Base-by-base conservation (phyloP, 2,797 vertebrate genomes). In the Sebastes trivittatus region DNA sequence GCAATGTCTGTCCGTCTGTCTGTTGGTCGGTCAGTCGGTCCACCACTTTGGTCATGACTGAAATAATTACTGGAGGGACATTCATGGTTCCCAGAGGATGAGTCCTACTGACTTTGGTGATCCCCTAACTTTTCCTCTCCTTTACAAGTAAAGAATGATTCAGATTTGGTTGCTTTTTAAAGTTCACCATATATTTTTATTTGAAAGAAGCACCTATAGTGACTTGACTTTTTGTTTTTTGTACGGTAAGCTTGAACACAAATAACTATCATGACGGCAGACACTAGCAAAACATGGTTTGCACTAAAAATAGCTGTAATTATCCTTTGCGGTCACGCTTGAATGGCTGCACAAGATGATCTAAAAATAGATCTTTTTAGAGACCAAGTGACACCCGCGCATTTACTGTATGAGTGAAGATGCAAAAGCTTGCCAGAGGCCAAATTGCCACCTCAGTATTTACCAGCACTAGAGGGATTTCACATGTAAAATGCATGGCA, bases 401-500 rank as follows among this genome's bases (percentile, higher is more conserved):
- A 46, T 84, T 27, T 6, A 30, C 59, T 64, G 38, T 22, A 22
- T 11, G 18, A 65, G 74, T 56, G 34, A n/a, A 38, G 23, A 64
- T 3, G 55, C 63, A 58, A 69, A 59, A 27, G 68, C 20, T 54
- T 32, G 29, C 65, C 30, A 11, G 42, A 68, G 49, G 69, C 64
- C 46, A 69, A 62, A 77, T 27, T 74, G 65, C 69, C 67, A 82
- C 67, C 32, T 66, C 29, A 46, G 79, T 78, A 62, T 80, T 86
- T 82, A 49, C 69, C 42, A 16, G 58, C 42, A 62, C 68, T 68
- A 29, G 32, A 75, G 54, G 20, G 30, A 64, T 65, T 61, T 52
- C 60, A n/a, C 72, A 84, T 87, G 54, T 63, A 75, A 83, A 77
- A 87, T 85, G 55, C 56, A 84, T 78, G 29, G 11, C 67, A 30